Evolutionary conservation across 2,888 invertebrate species (phyloP), one percentile per base, ranked within the genome.

Genomic region (Ornithoptera alexandrae): DNA sequence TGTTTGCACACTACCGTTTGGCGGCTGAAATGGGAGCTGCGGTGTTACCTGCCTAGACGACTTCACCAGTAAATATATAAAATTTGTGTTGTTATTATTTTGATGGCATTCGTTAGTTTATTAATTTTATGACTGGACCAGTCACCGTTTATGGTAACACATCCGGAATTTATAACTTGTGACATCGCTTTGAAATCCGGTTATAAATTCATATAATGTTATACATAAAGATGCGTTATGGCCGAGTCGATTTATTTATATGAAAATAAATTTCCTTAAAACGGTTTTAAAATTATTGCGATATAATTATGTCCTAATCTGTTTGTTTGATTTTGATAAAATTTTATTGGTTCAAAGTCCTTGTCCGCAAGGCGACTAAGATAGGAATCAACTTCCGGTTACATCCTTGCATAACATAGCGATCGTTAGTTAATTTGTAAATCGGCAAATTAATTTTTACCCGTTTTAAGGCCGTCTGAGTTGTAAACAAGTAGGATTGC

Each of bases 341-440:
- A 76, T 81, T 80, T 82, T 80, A 83, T 81, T 70, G 76, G 77
- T 76, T 74, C 73, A 72, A 80, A 81, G 66, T 59, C 70, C 70
- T 67, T 82, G 79, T 75, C 76, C 76, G 76, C 79, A 80, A 84
- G 80, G 80, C 77, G 78, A 81, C 77, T 76, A 73, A 83, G 85
- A 87, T 88, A 84, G 84, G 60, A 53, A 86, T 87, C 84, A 73
- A 79, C 81, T 84, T 81, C 81, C 78, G 83, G 81, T 79, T 73
- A 74, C 80, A 67, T 69, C 57, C 65, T 46, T 63, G 62, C 57
- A 65, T 65, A 50, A 67, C 46, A 36, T 64, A 39, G 46, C 17
- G 62, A 62, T 62, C n/a, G 36, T 65, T 36, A 46, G 39, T 20
- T 67, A 68, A n/a, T 59, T 59, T 18, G 24, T 69, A 67, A 69